A percentile compares a stretch with the other conserved stretches of the same genome.
phyloP scores from a whole-genome alignment of 2,113 vertebrate genomes.

The Myanophis thanlyinensis region DNA sequence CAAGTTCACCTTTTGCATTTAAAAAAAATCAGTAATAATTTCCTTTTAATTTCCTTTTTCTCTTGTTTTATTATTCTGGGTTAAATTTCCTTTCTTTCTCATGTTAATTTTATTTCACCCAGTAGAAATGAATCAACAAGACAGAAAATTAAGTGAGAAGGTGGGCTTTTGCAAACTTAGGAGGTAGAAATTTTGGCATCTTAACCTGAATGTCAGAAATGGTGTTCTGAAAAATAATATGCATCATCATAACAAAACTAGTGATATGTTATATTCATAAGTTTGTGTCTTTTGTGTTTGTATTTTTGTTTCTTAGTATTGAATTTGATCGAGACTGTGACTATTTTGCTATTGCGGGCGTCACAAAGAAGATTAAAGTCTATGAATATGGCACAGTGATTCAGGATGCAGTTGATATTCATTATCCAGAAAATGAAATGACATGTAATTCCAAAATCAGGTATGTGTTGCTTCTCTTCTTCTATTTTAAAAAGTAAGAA shows the following conservation, averaged over 20 bases:
- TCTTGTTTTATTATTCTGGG: background rate
- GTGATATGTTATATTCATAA: background rate
- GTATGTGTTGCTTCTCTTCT: constrained; percentile 61
- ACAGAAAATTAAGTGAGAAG: background rate
- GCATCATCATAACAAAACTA: background rate
- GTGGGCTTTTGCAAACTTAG: background rate
- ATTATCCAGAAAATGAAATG: constrained; percentile 99
- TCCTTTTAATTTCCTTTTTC: background rate
- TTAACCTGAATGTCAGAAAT: background rate
- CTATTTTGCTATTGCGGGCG: constrained; percentile 98
- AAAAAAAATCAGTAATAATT: background rate
- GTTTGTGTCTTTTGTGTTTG: background rate
- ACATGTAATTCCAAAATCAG: constrained; percentile 99
- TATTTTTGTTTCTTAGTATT: constrained; percentile 77
- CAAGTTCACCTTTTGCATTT: background rate
- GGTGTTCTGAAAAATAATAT: background rate
- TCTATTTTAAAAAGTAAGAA: background rate
- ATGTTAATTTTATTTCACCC: background rate
- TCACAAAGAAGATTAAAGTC: constrained; percentile 99
- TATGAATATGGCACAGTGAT: constrained; percentile 99
- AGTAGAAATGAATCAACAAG: background rate
- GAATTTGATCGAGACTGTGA: constrained; percentile 99
- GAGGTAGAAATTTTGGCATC: background rate
- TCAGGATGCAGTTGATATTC: constrained; percentile 98
- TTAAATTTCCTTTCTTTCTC: background rate